These are phyloP conservation scores for Brenthis hecate DNA, from an alignment of 2,888 invertebrate species.

Conservation along the genomic window DNA sequence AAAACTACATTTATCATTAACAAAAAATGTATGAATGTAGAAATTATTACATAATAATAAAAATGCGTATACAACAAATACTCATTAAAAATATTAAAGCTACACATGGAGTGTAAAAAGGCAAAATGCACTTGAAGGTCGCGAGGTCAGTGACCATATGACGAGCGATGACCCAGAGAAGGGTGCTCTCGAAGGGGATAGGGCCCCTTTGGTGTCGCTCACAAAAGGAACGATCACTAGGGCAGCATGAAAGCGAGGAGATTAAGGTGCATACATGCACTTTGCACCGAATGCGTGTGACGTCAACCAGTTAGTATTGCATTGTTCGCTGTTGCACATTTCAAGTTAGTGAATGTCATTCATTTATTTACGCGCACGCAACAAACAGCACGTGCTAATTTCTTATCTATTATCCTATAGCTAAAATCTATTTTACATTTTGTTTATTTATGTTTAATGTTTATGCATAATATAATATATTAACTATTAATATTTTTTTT, in stretches of 20 bases:
- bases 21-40: no score
- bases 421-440: no score
- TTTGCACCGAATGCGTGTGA: constrained; percentile 79
- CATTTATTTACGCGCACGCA: constrained; percentile 42
- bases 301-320: constrained; percentile 69
- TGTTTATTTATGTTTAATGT: no score
- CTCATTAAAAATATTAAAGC: neutral
- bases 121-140: constrained; percentile 37
- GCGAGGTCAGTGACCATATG: constrained; percentile 59
- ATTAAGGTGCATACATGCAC: constrained; percentile 79
- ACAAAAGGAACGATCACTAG: constrained; percentile 79
- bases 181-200: constrained; percentile 80
- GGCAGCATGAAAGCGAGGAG: constrained; percentile 72
- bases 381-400: constrained; percentile 11
- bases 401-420: no score
- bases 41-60: neutral
- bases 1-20: no score
- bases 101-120: neutral
- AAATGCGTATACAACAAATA: neutral
- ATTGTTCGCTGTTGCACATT: constrained; percentile 73
- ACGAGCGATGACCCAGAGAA: constrained; percentile 77
- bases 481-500: no score
- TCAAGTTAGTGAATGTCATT: constrained; percentile 48
- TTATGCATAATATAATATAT: no score
- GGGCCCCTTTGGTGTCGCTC: constrained; percentile 80